These are phyloP conservation scores for Lochmaea crataegi DNA, from an alignment of 2,888 invertebrate genomes.

Conservation along the genomic window DNA sequence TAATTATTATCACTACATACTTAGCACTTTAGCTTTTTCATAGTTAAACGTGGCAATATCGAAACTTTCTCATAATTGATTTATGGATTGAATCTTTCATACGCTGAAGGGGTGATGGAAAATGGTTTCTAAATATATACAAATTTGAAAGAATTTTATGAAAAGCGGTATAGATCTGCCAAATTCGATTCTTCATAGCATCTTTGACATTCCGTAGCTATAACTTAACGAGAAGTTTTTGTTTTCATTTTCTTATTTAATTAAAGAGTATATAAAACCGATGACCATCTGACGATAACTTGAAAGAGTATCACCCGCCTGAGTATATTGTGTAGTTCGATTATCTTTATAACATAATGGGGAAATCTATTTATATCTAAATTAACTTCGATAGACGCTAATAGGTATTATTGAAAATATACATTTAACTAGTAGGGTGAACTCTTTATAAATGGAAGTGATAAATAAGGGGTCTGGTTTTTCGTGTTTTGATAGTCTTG, in stretches of 20 bases:
- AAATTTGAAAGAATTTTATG: too few species aligned
- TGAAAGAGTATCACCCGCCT: neutral
- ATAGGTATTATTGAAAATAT: conserved; percentile 3
- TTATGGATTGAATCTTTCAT: too few species aligned
- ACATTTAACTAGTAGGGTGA: neutral
- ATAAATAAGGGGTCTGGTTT: neutral
- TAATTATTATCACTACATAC: too few species aligned
- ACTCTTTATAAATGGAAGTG: neutral
- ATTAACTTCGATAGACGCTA: conserved; percentile 5
- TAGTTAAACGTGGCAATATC: too few species aligned
- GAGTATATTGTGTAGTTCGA: neutral
- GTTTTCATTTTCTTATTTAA: neutral
- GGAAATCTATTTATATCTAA: conserved; percentile 9
- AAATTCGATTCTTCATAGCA: too few species aligned
- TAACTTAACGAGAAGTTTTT: neutral
- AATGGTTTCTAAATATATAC: too few species aligned
- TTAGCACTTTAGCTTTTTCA: too few species aligned
- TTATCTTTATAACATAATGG: conserved; percentile 8
- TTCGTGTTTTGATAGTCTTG: too few species aligned
- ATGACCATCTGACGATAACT: neutral
- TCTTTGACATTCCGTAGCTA: neutral
- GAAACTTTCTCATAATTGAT: too few species aligned
- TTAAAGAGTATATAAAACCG: neutral
- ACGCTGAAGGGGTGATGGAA: too few species aligned
- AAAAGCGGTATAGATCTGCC: too few species aligned